Evolutionary conservation across 2,888 invertebrate genomes (phyloP).

Genomic region (Lasioglossum pauxillum): DNA sequence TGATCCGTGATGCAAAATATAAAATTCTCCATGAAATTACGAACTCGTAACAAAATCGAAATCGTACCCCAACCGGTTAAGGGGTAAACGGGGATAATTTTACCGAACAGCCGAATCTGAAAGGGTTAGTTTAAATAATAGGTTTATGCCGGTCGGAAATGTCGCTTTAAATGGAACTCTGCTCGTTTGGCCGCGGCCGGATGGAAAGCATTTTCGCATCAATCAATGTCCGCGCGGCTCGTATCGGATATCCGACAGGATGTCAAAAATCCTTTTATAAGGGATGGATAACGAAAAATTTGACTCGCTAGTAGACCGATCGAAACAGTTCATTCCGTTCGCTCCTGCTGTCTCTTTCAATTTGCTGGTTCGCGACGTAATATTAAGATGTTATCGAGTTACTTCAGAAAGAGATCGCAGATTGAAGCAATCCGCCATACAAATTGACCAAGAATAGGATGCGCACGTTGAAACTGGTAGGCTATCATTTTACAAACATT

Average conservation of each 20-base stretch:
- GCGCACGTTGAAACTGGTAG: neutral
- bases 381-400: neutral
- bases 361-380: neutral
- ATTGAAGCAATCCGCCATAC: no score
- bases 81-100: neutral
- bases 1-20: no score
- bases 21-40: no score
- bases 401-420: neutral
- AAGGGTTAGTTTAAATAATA: neutral
- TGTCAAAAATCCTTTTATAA: neutral
- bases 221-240: neutral
- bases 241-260: neutral
- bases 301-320: neutral
- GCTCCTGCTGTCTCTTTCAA: neutral
- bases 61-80: no score
- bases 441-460: neutral
- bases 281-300: conserved; percentile 1
- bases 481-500: no score
- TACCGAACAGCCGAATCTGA: neutral
- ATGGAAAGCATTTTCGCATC: neutral
- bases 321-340: neutral
- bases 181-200: neutral
- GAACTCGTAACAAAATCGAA: no score
- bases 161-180: neutral
- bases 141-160: neutral